Conservation (phyloP, 2,888 invertebrate species). For the Heliothis peltigera region DNA sequence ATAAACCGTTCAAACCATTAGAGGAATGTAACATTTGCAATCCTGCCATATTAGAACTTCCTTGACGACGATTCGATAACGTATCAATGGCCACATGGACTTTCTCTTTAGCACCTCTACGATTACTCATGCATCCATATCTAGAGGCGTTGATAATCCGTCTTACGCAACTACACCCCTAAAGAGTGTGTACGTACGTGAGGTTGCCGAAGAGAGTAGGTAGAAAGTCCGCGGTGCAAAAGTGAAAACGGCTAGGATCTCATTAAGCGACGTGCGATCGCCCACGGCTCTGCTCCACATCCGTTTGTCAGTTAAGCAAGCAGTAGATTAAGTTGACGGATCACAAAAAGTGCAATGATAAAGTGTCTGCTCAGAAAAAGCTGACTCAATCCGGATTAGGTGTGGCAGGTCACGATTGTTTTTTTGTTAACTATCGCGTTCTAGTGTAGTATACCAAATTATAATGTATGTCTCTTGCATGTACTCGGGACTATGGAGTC, state of each 20-base stretch:
- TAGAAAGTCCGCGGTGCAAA: slow-evolving; percentile 77
- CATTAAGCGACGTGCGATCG: slow-evolving; percentile 49
- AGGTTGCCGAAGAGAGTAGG: slow-evolving; percentile 75
- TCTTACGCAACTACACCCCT: slow-evolving; percentile 69
- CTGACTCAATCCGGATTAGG: slow-evolving; percentile 25
- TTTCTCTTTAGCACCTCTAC: slow-evolving; percentile 51
- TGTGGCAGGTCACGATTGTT: slow-evolving; percentile 49
- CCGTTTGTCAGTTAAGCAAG: slow-evolving; percentile 42
- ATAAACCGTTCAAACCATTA: background rate
- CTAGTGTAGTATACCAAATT: no score
- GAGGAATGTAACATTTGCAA: background rate
- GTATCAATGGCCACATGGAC: slow-evolving; percentile 44
- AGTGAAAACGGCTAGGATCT: slow-evolving; percentile 63
- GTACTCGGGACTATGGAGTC: no score
- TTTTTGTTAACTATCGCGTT: no score
- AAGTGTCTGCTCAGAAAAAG: slow-evolving; percentile 39
- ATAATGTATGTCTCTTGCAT: no score
- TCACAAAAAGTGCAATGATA: slow-evolving; percentile 50
- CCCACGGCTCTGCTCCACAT: slow-evolving; percentile 60
- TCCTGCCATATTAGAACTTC: slow-evolving; percentile 11
- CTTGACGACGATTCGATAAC: slow-evolving; percentile 29
- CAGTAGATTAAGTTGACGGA: slow-evolving; percentile 44
- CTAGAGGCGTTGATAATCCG: slow-evolving; percentile 54
- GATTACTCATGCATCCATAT: slow-evolving; percentile 55
- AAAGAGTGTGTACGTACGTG: slow-evolving; percentile 67